Percentiles rank a stretch among this genome's conserved stretches.
phyloP scores from a whole-genome alignment of 64 coral and sea anemone species.

The Stichodactyla mertensii region DNA sequence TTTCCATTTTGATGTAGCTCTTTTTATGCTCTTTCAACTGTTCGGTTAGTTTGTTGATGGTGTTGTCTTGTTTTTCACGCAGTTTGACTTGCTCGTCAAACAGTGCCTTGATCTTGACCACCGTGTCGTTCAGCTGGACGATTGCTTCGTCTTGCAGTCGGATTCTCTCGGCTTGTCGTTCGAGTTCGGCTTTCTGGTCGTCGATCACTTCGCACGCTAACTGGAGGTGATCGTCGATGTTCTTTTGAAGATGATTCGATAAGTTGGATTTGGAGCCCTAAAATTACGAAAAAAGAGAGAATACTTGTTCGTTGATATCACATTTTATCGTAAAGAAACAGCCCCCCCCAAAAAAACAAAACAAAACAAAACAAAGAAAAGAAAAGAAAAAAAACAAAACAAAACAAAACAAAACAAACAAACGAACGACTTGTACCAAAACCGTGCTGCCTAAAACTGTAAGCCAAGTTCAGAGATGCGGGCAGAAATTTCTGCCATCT shows the following conservation, averaged over 20 bases:
- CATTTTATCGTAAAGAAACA: too few species aligned
- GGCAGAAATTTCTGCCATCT: too few species aligned
- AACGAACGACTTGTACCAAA: too few species aligned
- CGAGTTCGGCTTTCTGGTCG: constrained; percentile 74
- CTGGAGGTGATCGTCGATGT: constrained; percentile 64
- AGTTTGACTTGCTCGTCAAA: constrained; percentile 52
- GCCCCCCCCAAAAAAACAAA: too few species aligned
- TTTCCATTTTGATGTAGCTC: constrained; percentile 65
- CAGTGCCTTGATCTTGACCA: constrained; percentile 49
- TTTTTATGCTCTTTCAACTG: constrained; percentile 80
- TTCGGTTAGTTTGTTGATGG: constrained; percentile 62
- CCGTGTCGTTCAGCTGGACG: constrained; percentile 57
- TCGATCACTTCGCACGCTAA: constrained; percentile 76
- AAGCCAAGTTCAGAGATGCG: too few species aligned
- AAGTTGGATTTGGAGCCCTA: constrained; percentile 67
- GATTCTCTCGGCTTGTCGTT: constrained; percentile 53
- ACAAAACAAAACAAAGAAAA: too few species aligned
- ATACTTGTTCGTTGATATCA: not conserved
- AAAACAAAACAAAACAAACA: too few species aligned
- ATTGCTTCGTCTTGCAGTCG: constrained; percentile 67
- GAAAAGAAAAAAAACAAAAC: too few species aligned
- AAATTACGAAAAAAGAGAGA: not conserved
- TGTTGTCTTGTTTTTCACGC: constrained; percentile 59
- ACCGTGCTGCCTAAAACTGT: too few species aligned
- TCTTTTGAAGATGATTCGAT: constrained; percentile 57